Evolutionary conservation across 37 sponge, comb jelly and placozoan genomes (phyloP).

Genomic region (Hexactinellida sp.): DNA sequence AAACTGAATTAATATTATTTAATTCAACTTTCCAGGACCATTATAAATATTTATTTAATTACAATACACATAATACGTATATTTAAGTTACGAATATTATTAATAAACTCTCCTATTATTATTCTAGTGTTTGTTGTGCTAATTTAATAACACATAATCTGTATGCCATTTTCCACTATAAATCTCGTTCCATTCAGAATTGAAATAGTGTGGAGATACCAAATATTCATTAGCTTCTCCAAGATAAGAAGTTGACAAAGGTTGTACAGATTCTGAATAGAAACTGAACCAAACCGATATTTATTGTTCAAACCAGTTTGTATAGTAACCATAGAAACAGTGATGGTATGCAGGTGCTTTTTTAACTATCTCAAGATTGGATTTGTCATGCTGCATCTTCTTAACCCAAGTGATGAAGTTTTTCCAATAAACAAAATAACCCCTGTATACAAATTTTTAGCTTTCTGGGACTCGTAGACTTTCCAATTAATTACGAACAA

Average conservation of each 20-base stretch:
- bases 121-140: too few species aligned
- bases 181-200: not conserved
- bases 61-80: too few species aligned
- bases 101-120: too few species aligned
- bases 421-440: too few species aligned
- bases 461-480: too few species aligned
- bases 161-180: not conserved
- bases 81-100: too few species aligned
- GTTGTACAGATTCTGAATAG: not conserved
- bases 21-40: too few species aligned
- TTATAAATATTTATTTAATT: too few species aligned
- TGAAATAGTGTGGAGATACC: not conserved
- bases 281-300: not conserved
- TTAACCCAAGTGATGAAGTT: not conserved
- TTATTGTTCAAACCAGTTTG: not conserved
- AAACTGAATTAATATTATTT: too few species aligned
- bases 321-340: slow-evolving; percentile 1
- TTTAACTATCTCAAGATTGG: not conserved
- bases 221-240: not conserved
- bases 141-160: not conserved
- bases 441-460: too few species aligned
- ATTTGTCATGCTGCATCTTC: not conserved
- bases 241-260: not conserved
- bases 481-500: too few species aligned
- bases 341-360: not conserved